Percentiles rank a stretch among this genome's conserved stretches.
These are phyloP conservation scores for Brienomyrus brachyistius DNA, from an alignment of 2,113 vertebrate species.

Conservation along the genomic window DNA sequence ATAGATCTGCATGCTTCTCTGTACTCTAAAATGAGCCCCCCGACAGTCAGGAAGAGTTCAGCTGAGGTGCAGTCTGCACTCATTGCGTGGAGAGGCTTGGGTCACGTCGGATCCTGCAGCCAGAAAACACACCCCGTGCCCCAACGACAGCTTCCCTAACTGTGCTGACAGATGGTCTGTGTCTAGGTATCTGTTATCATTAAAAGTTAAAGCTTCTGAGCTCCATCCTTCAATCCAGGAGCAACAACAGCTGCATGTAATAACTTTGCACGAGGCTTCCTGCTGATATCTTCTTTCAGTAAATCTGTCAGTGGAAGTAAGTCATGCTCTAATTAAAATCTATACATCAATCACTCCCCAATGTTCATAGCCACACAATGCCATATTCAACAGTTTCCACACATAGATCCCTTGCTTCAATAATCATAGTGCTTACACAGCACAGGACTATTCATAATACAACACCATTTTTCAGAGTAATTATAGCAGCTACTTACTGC, in stretches of 20 bases:
- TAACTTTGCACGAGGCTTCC: not conserved
- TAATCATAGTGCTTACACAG: not conserved
- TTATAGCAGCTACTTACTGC: not conserved
- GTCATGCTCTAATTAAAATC: constrained; percentile 6
- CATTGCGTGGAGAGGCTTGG: not conserved
- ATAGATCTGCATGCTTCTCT: not conserved
- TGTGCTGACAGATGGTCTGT: not conserved
- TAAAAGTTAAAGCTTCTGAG: constrained; percentile 1
- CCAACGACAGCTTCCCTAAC: not conserved
- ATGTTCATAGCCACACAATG: not conserved
- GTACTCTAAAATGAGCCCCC: not conserved
- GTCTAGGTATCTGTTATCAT: constrained; percentile 12
- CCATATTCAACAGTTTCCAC: not conserved
- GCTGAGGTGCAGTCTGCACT: not conserved
- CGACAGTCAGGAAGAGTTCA: not conserved
- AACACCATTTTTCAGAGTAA: not conserved
- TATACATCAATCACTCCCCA: not conserved
- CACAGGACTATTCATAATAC: not conserved
- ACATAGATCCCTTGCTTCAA: not conserved
- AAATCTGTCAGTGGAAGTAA: not conserved
- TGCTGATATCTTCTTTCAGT: not conserved
- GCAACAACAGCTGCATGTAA: not conserved
- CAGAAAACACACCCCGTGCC: not conserved
- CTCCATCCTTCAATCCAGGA: not conserved
- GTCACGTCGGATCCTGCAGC: not conserved